Evolutionary conservation across 2,113 vertebrate genomes (phyloP), one percentile per base, ranked within the genome.

Genomic region (Turdus rufiventris): DNA sequence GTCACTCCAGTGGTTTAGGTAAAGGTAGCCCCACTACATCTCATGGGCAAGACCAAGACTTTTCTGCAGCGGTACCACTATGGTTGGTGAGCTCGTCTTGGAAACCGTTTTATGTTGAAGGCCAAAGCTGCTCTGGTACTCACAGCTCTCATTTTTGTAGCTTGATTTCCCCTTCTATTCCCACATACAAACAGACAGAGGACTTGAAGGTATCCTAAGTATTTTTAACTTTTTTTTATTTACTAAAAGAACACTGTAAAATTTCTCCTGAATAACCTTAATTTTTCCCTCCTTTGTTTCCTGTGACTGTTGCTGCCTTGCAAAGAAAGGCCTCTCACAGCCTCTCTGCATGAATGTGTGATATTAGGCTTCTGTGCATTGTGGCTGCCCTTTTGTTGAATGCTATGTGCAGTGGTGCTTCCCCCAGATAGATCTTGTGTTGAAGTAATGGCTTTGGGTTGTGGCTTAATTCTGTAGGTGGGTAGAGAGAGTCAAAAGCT

Each of bases 381-480:
- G 19, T 4, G 6, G 10, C 0, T 74, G 61, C 57, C 38, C 29
- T 76, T 45, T 38, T 71, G n/a, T 20, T 48, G 78, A 62, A 14
- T 15, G 28, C 18, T 48, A 10, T 54, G 28, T 77, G 67, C 34
- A 33, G 48, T 13, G 36, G 29, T 10, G 33, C 73, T 86, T 87
- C 26, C 25, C 36, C 26, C 2, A 6, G 47, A 38, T 48, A 80
- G 71, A 57, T 28, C 0, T 0, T 29, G 6, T 58, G 33, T 43
- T 40, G 45, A 40, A n/a, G 16, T 18, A 14, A 19, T 33, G 18
- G n/a, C 43, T 24, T 58, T 19, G 20, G 26, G 10, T 15, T 57
- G 24, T 85, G 33, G 20, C 38, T 78, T 14, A 20, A 33, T 71
- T 85, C 65, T 0, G 0, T 17, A 10, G 66, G 53, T 1, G 3